Evolutionary conservation across 2,113 vertebrate genomes (phyloP).

Genomic region (Austrofundulus limnaeus): DNA sequence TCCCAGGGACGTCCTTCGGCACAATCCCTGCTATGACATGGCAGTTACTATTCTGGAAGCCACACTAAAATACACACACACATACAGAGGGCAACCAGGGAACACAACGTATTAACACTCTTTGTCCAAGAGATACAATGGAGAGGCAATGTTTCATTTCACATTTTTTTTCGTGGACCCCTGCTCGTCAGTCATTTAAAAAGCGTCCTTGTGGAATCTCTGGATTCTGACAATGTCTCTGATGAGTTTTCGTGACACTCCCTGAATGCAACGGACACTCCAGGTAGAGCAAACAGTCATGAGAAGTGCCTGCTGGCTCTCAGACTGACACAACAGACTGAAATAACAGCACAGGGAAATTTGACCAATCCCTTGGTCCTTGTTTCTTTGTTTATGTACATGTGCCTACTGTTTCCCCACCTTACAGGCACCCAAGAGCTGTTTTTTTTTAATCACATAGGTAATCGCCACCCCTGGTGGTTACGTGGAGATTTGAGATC

Average conservation of each 20-base stretch:
- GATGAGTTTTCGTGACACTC: slow-evolving; percentile 58
- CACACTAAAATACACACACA: slow-evolving; percentile 10
- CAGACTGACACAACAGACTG: slow-evolving; percentile 61
- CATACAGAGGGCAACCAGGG: slow-evolving; percentile 33
- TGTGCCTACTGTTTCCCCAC: slow-evolving; percentile 62
- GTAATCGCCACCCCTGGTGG: slow-evolving; percentile 58
- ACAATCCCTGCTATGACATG: slow-evolving; percentile 60
- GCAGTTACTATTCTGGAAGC: slow-evolving; percentile 52
- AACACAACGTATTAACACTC: slow-evolving; percentile 71
- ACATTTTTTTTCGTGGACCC: slow-evolving; percentile 54
- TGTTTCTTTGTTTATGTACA: slow-evolving; percentile 25
- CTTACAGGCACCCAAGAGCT: slow-evolving; percentile 34
- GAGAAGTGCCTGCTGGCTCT: slow-evolving; percentile 72
- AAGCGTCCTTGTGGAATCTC: slow-evolving; percentile 70
- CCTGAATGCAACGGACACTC: slow-evolving; percentile 65
- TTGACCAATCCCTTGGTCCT: slow-evolving; percentile 55
- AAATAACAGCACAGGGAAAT: slow-evolving; percentile 64
- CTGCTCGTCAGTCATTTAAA: slow-evolving; percentile 59
- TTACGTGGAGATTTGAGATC: slow-evolving; percentile 57
- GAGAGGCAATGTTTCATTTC: slow-evolving; percentile 68
- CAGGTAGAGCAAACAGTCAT: slow-evolving; percentile 73
- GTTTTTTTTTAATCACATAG: slow-evolving; percentile 66
- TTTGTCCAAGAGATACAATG: slow-evolving; percentile 67
- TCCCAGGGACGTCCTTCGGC: slow-evolving; percentile 64
- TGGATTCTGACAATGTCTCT: slow-evolving; percentile 61